phyloP scores from a whole-genome alignment of 30 jellyfish, hydroid and myxozoan genomes.

The Mastigias papua region DNA sequence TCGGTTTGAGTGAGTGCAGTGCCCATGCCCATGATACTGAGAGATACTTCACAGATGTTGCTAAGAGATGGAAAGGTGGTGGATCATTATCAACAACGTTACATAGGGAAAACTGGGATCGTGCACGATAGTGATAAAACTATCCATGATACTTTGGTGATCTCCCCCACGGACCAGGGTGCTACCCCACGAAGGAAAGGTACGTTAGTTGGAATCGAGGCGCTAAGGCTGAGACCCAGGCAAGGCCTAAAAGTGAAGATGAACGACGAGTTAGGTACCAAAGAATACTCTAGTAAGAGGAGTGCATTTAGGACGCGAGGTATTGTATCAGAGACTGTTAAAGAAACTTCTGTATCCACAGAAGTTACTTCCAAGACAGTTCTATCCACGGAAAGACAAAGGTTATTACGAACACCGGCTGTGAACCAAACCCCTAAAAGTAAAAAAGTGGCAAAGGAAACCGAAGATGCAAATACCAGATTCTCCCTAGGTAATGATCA shows the following conservation, averaged over 20 bases:
- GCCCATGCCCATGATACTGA: conserved; percentile 88
- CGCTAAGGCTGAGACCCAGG: not conserved
- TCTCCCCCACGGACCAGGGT: not conserved
- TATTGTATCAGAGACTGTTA: not conserved
- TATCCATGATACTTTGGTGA: not conserved
- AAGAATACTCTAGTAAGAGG: not conserved
- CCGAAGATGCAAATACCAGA: not conserved
- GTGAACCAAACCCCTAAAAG: no score
- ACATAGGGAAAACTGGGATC: conserved; percentile 5
- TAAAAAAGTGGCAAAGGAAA: not conserved
- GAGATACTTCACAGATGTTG: conserved; percentile 82
- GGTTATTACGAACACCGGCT: not conserved
- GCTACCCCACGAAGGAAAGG: not conserved
- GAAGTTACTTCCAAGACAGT: not conserved
- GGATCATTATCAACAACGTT: conserved; percentile 47
- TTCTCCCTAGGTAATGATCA: not conserved
- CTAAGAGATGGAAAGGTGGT: conserved; percentile 86
- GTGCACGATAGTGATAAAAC: not conserved
- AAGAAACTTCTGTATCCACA: not conserved
- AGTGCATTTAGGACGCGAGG: not conserved
- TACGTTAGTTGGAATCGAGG: not conserved
- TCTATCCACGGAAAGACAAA: not conserved
- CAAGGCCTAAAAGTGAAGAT: not conserved
- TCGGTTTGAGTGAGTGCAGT: not conserved
- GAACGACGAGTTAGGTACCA: not conserved